Percentiles rank a stretch among this genome's conserved stretches.
Conservation (phyloP, 2,797 vertebrate species). For the Thalassophryne amazonica region DNA sequence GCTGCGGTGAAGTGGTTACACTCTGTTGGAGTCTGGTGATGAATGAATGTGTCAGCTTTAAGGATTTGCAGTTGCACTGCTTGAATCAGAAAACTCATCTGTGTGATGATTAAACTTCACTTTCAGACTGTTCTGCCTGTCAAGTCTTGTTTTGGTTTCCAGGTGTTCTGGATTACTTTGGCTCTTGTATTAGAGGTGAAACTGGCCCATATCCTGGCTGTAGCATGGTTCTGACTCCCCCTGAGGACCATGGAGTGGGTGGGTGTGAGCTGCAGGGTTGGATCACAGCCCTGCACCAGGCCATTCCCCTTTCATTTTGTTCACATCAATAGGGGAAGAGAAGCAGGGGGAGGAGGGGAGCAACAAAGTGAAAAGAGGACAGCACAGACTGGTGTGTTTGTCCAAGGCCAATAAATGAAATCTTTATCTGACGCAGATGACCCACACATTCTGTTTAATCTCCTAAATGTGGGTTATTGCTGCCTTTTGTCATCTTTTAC, state of each 20-base stretch:
- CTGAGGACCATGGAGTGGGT: slow-evolving; percentile 12
- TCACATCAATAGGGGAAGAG: slow-evolving; percentile 52
- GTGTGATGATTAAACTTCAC: not conserved
- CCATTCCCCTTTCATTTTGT: slow-evolving; percentile 50
- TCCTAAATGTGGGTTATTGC: slow-evolving; percentile 3
- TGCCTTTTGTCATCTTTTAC: not conserved
- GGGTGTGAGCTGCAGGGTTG: slow-evolving; percentile 20
- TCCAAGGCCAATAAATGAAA: slow-evolving; percentile 63
- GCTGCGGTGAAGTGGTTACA: slow-evolving; percentile 9
- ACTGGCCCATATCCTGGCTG: slow-evolving; percentile 7
- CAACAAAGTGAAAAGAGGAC: slow-evolving; percentile 49
- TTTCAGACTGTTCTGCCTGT: slow-evolving; percentile 14
- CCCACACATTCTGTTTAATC: slow-evolving; percentile 20
- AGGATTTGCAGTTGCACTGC: not conserved
- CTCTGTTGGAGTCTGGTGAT: slow-evolving; percentile 6
- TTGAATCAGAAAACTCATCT: slow-evolving; percentile 1
- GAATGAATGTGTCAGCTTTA: not conserved
- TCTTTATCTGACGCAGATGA: slow-evolving; percentile 56
- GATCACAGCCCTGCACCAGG: slow-evolving; percentile 50
- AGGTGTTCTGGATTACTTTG: not conserved
- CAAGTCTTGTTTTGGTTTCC: not conserved
- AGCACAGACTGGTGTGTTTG: slow-evolving; percentile 51
- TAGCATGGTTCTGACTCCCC: slow-evolving; percentile 1
- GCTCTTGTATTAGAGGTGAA: not conserved
- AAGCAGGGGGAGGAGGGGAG: slow-evolving; percentile 33